phyloP scores from a whole-genome alignment of 2,797 vertebrate genomes.

The Scomberomorus guttatus region DNA sequence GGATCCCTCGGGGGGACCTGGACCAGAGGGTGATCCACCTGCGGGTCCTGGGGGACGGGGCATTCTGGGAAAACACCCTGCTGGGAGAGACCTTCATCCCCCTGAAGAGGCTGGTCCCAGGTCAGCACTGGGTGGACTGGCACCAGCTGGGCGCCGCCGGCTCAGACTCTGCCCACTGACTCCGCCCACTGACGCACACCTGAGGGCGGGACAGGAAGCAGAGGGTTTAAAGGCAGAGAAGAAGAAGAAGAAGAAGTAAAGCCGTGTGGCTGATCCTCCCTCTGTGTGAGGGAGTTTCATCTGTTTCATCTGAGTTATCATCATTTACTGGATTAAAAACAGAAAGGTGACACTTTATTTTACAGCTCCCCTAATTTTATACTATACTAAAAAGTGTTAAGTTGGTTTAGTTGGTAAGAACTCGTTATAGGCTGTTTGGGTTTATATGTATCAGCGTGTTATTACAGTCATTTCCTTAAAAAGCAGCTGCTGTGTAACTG shows the following conservation, averaged over 20 bases:
- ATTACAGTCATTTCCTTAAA: too few species aligned
- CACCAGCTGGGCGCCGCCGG: conserved; percentile 88
- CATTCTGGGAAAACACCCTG: conserved; percentile 96
- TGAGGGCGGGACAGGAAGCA: not conserved
- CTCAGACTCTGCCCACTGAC: conserved; percentile 82
- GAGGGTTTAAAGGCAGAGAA: not conserved
- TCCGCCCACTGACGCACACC: not conserved
- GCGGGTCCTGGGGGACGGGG: conserved; percentile 93
- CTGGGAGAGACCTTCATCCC: conserved; percentile 93
- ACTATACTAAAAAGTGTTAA: too few species aligned
- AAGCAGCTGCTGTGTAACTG: too few species aligned
- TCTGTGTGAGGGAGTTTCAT: conserved; percentile 58
- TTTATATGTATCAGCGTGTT: too few species aligned
- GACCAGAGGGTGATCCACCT: conserved; percentile 94
- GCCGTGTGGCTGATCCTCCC: conserved; percentile 53
- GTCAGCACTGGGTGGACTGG: conserved; percentile 95
- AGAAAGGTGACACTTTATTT: too few species aligned
- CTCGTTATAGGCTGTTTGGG: too few species aligned
- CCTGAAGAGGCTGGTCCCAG: conserved; percentile 89
- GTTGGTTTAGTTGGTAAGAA: too few species aligned
- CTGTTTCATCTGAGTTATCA: not conserved
- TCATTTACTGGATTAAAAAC: not conserved
- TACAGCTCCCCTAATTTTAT: too few species aligned
- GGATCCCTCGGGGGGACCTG: conserved; percentile 93
- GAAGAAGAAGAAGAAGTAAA: conserved; percentile 40